phyloP scores from a whole-genome alignment of 1,140 invertebrate genomes.

The Drosophila lowei region DNA sequence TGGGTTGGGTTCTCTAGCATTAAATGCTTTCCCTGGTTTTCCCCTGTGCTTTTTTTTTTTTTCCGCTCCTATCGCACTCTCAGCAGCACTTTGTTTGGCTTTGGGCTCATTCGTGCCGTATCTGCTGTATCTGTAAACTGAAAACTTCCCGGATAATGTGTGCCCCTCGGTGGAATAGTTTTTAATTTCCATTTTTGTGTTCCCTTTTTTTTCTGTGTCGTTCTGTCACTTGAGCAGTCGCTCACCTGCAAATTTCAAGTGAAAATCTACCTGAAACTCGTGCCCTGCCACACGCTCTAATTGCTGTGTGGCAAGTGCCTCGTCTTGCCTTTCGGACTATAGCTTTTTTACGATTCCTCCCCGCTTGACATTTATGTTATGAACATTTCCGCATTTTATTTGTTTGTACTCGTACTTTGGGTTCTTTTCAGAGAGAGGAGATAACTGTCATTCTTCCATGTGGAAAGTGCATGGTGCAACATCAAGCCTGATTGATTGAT shows the following conservation, averaged over 20 bases:
- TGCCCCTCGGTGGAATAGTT: conserved; percentile 17
- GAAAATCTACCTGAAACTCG: no score
- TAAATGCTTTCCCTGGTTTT: conserved; percentile 38
- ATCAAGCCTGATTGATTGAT: no score
- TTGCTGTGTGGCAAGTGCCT: conserved; percentile 5
- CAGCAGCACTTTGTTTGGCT: conserved; percentile 63
- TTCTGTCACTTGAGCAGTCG: conserved; percentile 28
- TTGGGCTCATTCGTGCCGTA: conserved; percentile 63
- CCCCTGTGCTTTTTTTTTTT: conserved; percentile 20
- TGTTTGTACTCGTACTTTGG: no score
- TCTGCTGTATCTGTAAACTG: conserved; percentile 34
- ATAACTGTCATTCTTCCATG: no score
- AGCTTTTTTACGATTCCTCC: no score
- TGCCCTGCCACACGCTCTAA: conserved; percentile 1
- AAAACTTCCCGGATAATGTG: conserved; percentile 34
- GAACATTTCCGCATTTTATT: no score
- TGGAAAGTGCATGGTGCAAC: no score
- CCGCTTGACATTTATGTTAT: no score
- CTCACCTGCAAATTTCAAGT: conserved; percentile 21
- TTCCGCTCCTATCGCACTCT: conserved; percentile 47
- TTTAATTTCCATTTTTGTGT: conserved; percentile 31
- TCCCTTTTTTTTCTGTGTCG: conserved; percentile 31
- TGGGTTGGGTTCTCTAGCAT: conserved; percentile 12
- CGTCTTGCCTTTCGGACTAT: no score
- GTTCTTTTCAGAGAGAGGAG: no score